Evolutionary conservation across 1,140 invertebrate genomes (phyloP), one percentile per base, ranked within the genome.

Genomic region (Penaeus japonicus): DNA sequence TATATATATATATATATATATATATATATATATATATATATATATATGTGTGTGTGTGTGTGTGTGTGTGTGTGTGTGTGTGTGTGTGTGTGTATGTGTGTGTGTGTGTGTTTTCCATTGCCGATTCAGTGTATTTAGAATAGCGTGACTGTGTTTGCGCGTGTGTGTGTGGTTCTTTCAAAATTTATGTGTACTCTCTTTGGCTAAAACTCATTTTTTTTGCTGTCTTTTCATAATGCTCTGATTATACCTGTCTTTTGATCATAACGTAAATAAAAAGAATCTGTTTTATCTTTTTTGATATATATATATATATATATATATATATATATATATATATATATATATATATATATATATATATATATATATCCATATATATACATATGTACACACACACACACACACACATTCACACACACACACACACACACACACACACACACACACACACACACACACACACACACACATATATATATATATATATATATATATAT

Each of bases 401-500:
- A 65, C 27, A 4, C 27, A 65, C 27, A 65, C 27, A 65, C 27
- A 65, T 65, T n/a, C 27, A 65, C 27, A 65, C 27, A 65, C 27
- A 4, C 15, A 65, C 27, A 65, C 27, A 65, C 27, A 65, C 27
- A 65, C 27, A 4, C 27, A 65, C 27, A 65, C 27, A 65, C 27
- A 65, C 27, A 65, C 27, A 65, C 27, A 65, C 27, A 65, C 27
- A 65, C 4, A 65, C 27, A 65, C 27, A 65, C 27, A 65, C 27
- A 65, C 27, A 65, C 27, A 65, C 27, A 65, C 27, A 65, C 27
- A 65, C 27, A 65, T 65, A 65, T 65, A 65, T 65, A 65, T 65
- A 65, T 65, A 65, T 65, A 65, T 65, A 65, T 65, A 65, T 65
- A 65, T 65, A 65, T 65, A 65, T 65, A 65, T 65, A 65, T 65